A percentile compares a stretch with the other conserved stretches of the same genome.
phyloP scores from a whole-genome alignment of 2,888 invertebrate species.

The Macropis europaea region DNA sequence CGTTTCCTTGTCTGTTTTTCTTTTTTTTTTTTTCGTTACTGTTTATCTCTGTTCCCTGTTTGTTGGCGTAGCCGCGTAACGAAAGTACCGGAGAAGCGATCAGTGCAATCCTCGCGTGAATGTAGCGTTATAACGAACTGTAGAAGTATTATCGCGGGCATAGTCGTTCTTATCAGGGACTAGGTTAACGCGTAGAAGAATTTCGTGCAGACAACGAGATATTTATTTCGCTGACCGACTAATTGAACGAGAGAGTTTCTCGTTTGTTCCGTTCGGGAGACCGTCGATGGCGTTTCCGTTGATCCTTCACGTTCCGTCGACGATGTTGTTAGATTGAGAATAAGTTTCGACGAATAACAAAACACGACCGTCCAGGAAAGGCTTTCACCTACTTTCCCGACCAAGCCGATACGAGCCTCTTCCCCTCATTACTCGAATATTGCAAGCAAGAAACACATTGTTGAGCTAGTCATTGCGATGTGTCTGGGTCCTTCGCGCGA shows the following conservation, averaged over 20 bases:
- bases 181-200: background rate
- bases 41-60: background rate
- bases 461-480: conserved; percentile 75
- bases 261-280: background rate
- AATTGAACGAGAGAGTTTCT: background rate
- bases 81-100: conserved; percentile 11
- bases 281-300: background rate
- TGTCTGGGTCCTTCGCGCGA: conserved; percentile 69
- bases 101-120: conserved; percentile 22
- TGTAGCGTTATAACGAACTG: background rate
- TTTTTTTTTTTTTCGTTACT: background rate
- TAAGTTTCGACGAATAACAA: conserved; percentile 27
- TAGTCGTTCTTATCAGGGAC: conserved; percentile 7
- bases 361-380: conserved; percentile 71
- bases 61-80: background rate
- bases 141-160: conserved; percentile 21
- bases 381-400: conserved; percentile 64
- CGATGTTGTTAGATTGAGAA: too few relatives aligned
- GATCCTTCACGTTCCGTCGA: background rate
- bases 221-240: conserved; percentile 3
- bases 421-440: conserved; percentile 25
- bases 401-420: conserved; percentile 50
- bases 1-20: background rate
- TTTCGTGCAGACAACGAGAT: background rate
- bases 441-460: conserved; percentile 60